These are phyloP conservation scores for Temnothorax longispinosus DNA, from an alignment of 1,140 invertebrate species.

Conservation along the genomic window DNA sequence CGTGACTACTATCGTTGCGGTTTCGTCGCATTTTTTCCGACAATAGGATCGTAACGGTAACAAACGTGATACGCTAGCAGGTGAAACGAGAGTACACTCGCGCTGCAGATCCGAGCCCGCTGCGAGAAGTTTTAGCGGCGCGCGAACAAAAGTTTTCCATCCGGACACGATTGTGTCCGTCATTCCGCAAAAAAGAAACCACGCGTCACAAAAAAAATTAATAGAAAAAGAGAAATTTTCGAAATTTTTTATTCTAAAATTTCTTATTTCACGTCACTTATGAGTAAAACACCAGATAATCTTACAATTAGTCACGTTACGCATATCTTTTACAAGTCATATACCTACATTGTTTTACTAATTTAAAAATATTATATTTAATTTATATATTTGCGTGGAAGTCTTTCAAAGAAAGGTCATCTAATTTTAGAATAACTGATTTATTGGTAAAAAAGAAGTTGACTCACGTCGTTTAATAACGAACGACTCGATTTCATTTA, in stretches of 20 bases:
- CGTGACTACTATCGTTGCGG: background rate
- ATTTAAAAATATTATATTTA: constrained; percentile 2
- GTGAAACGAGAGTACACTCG: background rate
- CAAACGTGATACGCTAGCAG: background rate
- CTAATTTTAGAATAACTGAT: background rate
- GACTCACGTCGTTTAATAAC: background rate
- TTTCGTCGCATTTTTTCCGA: background rate
- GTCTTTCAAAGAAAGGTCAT: background rate
- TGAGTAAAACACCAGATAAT: background rate
- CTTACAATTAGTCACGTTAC: background rate
- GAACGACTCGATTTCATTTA: constrained; percentile 20
- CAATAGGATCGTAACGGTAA: background rate
- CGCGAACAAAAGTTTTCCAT: constrained; percentile 4
- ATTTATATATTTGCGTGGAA: background rate
- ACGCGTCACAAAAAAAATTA: background rate
- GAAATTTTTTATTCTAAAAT: too few species aligned
- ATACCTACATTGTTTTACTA: background rate
- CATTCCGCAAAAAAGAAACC: background rate
- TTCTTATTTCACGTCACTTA: background rate
- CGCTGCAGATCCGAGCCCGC: background rate
- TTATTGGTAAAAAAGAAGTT: constrained; percentile 7
- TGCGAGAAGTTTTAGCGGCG: background rate
- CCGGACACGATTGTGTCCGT: background rate
- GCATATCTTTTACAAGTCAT: background rate
- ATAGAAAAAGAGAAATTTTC: background rate